A percentile compares a stretch with the other conserved stretches of the same genome.
These are phyloP conservation scores for Drosophila demipolita DNA, from an alignment of 2,888 invertebrate genomes.

Conservation along the genomic window DNA sequence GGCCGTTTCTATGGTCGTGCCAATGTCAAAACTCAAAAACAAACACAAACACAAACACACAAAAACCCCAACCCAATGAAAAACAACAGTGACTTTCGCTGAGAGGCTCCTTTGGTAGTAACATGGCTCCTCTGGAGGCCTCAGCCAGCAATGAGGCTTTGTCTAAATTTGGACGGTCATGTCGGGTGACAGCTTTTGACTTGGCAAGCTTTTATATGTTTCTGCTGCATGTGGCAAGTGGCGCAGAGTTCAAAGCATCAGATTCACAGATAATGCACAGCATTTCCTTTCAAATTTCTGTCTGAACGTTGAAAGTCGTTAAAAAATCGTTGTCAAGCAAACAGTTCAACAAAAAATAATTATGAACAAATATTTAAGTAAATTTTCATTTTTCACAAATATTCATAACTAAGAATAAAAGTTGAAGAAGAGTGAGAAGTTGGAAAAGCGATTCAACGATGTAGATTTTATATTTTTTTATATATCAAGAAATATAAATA, in stretches of 20 bases:
- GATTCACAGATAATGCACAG: slow-evolving; percentile 70
- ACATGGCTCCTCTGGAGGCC: slow-evolving; percentile 63
- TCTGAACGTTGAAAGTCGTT: slow-evolving; percentile 38
- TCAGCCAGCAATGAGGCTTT: slow-evolving; percentile 67
- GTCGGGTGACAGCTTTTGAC: slow-evolving; percentile 76
- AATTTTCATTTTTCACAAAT: slow-evolving; percentile 36
- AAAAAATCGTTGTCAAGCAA: slow-evolving; percentile 10
- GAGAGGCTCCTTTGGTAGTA: slow-evolving; percentile 16
- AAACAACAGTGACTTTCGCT: slow-evolving; percentile 72
- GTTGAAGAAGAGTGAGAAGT: slow-evolving; percentile 18
- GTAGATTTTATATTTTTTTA: too few relatives aligned
- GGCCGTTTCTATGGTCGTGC: slow-evolving; percentile 52
- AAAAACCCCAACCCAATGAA: slow-evolving; percentile 31
- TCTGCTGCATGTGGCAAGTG: slow-evolving; percentile 51
- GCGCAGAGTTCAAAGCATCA: slow-evolving; percentile 77
- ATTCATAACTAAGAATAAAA: slow-evolving; percentile 21
- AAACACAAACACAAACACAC: slow-evolving; percentile 15
- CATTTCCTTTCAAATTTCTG: slow-evolving; percentile 77
- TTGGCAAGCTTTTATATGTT: slow-evolving; percentile 66
- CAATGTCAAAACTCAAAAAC: slow-evolving; percentile 56
- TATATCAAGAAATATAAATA: too few relatives aligned
- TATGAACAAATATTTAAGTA: slow-evolving; percentile 37
- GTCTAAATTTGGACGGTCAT: slow-evolving; percentile 78
- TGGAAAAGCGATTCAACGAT: slow-evolving; percentile 9
- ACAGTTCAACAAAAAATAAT: slow-evolving; percentile 32